Evolutionary conservation across 1,140 invertebrate genomes (phyloP).

Genomic region (Arion vulgaris): DNA sequence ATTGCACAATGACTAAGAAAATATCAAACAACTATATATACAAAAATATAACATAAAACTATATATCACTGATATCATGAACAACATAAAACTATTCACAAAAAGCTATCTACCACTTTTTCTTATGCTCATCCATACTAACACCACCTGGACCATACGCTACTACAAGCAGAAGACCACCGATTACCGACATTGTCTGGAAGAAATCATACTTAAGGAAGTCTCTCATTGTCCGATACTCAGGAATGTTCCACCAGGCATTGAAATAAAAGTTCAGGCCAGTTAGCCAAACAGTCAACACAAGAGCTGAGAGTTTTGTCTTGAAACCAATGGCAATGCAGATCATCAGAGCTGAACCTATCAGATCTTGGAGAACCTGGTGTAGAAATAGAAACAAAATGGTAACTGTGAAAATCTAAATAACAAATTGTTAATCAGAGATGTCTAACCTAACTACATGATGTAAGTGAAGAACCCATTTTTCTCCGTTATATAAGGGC

Average conservation of each 20-base stretch:
- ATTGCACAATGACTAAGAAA: no score
- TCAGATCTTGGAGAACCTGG: slow-evolving; percentile 88
- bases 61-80: no score
- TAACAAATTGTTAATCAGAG: no score
- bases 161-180: slow-evolving; percentile 98
- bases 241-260: slow-evolving; percentile 96
- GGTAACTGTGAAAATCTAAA: not conserved
- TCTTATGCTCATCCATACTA: slow-evolving; percentile 99
- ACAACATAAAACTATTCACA: no score
- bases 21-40: no score
- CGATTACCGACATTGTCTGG: slow-evolving; percentile 98
- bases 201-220: slow-evolving; percentile 99
- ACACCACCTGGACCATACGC: slow-evolving; percentile 95
- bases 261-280: slow-evolving; percentile 97
- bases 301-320: slow-evolving; percentile 96
- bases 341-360: slow-evolving; percentile 95
- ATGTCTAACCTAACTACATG: no score
- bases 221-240: slow-evolving; percentile 95
- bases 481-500: no score
- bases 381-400: not conserved
- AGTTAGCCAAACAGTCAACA: slow-evolving; percentile 91
- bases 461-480: no score
- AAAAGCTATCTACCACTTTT: slow-evolving; percentile 85
- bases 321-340: slow-evolving; percentile 96
- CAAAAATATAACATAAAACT: no score